Percentiles rank a stretch among this genome's conserved stretches.
Conservation (phyloP, 1,140 invertebrate genomes). For the Lordiphosa stackelbergi region DNA sequence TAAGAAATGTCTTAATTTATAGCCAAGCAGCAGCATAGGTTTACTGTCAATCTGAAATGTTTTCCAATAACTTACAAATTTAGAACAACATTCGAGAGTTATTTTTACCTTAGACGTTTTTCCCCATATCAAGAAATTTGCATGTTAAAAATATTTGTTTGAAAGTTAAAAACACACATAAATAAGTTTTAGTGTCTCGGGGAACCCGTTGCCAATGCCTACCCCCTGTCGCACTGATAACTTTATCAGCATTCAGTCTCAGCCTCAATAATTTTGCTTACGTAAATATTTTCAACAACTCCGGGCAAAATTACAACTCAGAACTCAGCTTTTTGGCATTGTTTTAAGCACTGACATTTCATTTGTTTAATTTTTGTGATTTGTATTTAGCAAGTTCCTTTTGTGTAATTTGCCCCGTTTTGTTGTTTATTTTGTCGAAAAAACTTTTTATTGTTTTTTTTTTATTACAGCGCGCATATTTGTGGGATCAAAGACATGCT, state of each 20-base stretch:
- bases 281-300: conserved; percentile 38
- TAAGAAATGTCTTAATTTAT: not conserved
- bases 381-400: conserved; percentile 29
- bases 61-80: not conserved
- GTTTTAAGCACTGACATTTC: conserved; percentile 58
- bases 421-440: conserved; percentile 25
- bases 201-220: conserved; percentile 35
- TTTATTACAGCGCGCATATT: conserved; percentile 30
- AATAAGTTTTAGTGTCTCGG: conserved; percentile 53
- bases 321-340: conserved; percentile 47
- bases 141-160: conserved; percentile 4
- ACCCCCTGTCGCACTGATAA: not conserved
- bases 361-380: conserved; percentile 41
- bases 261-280: conserved; percentile 22
- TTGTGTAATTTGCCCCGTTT: conserved; percentile 49
- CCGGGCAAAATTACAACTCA: conserved; percentile 17
- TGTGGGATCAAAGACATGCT: conserved; percentile 73
- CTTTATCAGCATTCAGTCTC: conserved; percentile 19
- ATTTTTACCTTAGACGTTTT: conserved; percentile 7
- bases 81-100: conserved; percentile 3
- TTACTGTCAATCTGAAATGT: not conserved
- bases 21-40: not conserved
- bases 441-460: conserved; percentile 20
- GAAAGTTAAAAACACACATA: conserved; percentile 20
- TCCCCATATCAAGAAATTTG: conserved; percentile 7